Evolutionary conservation across 2,113 vertebrate genomes (phyloP).

Genomic region (Elephas maximus): DNA sequence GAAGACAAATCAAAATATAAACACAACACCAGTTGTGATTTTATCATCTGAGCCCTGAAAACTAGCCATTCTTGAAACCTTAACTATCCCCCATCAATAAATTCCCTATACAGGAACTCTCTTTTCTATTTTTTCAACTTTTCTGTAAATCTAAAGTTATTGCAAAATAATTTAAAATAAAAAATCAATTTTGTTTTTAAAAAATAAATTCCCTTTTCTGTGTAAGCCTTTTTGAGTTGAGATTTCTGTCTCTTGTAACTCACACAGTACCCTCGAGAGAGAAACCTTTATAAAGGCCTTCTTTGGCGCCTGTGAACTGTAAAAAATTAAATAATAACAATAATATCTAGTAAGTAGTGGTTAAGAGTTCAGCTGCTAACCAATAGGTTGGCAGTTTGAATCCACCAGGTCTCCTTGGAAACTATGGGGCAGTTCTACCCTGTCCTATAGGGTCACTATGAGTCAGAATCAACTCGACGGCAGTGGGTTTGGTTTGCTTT

Average conservation of each 20-base stretch:
- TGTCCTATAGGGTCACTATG: no score
- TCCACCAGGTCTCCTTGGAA: no score
- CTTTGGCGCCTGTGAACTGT: neutral
- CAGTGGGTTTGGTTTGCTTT: no score
- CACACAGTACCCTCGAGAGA: neutral
- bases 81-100: neutral
- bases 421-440: no score
- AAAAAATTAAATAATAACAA: neutral
- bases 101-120: no score
- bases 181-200: neutral
- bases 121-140: neutral
- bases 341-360: neutral
- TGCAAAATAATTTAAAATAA: neutral
- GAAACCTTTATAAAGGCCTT: neutral
- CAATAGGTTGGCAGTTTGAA: no score
- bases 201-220: neutral
- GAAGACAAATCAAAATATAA: neutral
- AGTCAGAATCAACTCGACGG: no score
- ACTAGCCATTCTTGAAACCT: neutral
- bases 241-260: slow-evolving; percentile 12
- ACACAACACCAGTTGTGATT: neutral
- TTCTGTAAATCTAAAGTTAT: neutral
- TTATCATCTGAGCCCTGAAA: neutral
- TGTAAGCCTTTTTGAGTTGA: neutral
- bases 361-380: no score